phyloP scores from a whole-genome alignment of 1,140 invertebrate species.

The Scaptomyza graminum region DNA sequence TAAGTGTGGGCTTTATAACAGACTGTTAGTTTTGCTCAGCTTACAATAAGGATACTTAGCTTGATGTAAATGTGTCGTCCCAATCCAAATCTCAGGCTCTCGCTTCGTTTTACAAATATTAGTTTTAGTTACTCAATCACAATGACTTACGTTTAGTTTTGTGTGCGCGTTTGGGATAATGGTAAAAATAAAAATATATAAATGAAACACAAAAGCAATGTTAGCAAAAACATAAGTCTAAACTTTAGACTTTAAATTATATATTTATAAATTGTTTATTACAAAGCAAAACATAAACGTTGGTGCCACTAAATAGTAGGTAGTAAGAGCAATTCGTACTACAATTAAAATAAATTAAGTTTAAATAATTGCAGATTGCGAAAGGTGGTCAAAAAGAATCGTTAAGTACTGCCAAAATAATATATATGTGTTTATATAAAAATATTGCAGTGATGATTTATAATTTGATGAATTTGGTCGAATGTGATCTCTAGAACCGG shows the following conservation, averaged over 20 bases:
- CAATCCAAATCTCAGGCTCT: conserved; percentile 22
- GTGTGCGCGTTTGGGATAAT: conserved; percentile 27
- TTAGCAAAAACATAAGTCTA: conserved; percentile 21
- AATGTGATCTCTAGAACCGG: conserved; percentile 45
- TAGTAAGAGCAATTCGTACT: conserved; percentile 49
- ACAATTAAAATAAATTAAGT: conserved; percentile 67
- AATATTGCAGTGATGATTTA: conserved; percentile 33
- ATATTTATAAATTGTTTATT: conserved; percentile 53
- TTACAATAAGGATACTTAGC: conserved; percentile 32
- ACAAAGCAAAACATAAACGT: conserved; percentile 62
- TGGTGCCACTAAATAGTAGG: conserved; percentile 36
- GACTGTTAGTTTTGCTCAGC: conserved; percentile 62
- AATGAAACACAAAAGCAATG: conserved; percentile 33
- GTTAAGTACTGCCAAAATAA: conserved; percentile 69
- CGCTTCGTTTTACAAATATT: conserved; percentile 71
- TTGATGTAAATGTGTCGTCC: conserved; percentile 35
- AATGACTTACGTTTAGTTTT: conserved; percentile 79
- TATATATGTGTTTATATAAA: conserved; percentile 31
- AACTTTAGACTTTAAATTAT: neutral
- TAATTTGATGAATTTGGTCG: conserved; percentile 15
- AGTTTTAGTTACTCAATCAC: conserved; percentile 74
- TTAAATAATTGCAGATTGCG: conserved; percentile 53
- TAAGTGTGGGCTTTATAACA: conserved; percentile 52
- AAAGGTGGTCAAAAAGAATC: conserved; percentile 30
- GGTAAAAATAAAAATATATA: neutral